Evolutionary conservation across 2,113 vertebrate genomes (phyloP), one percentile per base, ranked within the genome.

Genomic region (Syngnathoides biaculeatus): DNA sequence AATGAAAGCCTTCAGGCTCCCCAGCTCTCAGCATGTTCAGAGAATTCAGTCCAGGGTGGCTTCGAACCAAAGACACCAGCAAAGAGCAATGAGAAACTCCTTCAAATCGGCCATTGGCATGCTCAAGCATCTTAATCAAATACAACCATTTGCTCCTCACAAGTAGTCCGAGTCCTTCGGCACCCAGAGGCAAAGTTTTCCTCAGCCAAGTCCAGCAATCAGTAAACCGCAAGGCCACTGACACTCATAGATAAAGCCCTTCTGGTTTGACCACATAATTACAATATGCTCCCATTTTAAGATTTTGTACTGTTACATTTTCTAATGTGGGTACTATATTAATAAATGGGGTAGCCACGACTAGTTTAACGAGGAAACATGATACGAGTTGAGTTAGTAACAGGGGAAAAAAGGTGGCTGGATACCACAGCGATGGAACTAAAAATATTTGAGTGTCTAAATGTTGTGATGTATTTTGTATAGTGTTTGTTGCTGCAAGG

Each of bases 91-190:
- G 27, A 67, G 79, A 75, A 81, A 89, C 87, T 83, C 84, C 82
- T 77, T 80, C 82, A 81, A 82, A 84, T 85, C 74, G 64, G 59
- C 52, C 30, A 75, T 39, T 68, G 57, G 53, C 26, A 65, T 65
- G 72, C 56, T 79, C 66, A 39, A 82, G 74, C 76, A 72, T 77
- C 79, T 85, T 86, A 66, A 85, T 83, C 82, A 86, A 85, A 85
- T 77, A 71, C 84, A 64, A 69, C 75, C 78, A 86, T 87, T 86
- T 79, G 64, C 67, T 70, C 27, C 79, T 71, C 70, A 27, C 67
- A 69, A 72, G 69, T 55, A 42, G 66, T 57, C 66, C 27, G 65
- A 63, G 61, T 3, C 35, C 57, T 56, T 50, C 72, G 64, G 61
- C 63, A 64, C 61, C 62, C 58, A 27, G 13, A 56, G 15, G 43